Base-by-base conservation (phyloP, 2,113 vertebrate species). In the Pteronura brasiliensis region DNA sequence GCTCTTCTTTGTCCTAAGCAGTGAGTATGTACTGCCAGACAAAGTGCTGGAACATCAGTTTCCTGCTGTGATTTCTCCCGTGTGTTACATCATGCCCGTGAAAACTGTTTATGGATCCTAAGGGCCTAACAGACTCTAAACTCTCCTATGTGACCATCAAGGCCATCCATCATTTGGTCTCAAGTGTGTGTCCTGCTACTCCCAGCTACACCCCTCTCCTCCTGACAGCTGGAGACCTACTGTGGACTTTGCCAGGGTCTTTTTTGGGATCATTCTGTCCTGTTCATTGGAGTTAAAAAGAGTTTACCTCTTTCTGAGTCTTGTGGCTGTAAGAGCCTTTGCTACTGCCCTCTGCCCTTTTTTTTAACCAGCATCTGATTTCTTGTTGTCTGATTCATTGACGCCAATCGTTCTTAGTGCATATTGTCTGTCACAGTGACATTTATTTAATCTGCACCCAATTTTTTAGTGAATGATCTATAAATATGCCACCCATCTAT, bases 391-490 rank as follows among this genome's bases (percentile, higher is more conserved):
- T 72, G 23, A 72, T 71, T 94, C 63, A 88, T 31, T 86, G 42
- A 91, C 49, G 49, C 4, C 31, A 76, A 0, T 90, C 2, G 4
- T 91, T 76, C 20, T 61, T 49, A 34, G 36, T 96, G 93, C 71
- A 96, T 25, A 63, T 52, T 39, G 87, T n/a, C 44, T 97, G 47
- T 20, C 20, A 63, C 14, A n/a, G 21, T 76, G 31, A 90, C 81
- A 90, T 98, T 95, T 95, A 90, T 98, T 95, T 95, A 85, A 84
- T 95, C 47, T 31, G 7, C 52, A 57, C 21, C 4, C 29, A 27
- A 0, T 36, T 59, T 92, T 97, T 90, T 55, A 47, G 25, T 83
- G 36, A 84, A 67, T 72, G 65, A 96, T 34, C 34, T 93, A 2
- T 90, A 96, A 77, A 82, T 95, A 65, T 71, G 47, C 61, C 17